A percentile compares a stretch with the other conserved stretches of the same genome.
Evolutionary conservation across 2,888 invertebrate species (phyloP).

Genomic region (Eupithecia exiguata): DNA sequence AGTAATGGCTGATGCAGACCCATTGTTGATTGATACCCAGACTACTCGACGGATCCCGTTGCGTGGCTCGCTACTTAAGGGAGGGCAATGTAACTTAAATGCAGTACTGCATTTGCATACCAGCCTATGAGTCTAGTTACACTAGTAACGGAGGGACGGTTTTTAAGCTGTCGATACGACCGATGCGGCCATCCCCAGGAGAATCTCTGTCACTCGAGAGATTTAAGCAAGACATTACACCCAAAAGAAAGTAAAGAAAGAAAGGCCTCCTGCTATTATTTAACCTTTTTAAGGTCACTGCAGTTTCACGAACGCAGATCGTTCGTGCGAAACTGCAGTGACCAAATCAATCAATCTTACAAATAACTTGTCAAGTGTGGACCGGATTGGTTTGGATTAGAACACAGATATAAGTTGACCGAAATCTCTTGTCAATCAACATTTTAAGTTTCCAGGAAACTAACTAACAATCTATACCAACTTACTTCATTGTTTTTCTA

Average conservation of each 20-base stretch:
- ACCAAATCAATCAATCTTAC: too few relatives aligned
- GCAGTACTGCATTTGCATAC: constrained; percentile 8
- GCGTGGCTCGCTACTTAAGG: constrained; percentile 20
- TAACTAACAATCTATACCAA: neutral
- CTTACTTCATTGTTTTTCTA: neutral
- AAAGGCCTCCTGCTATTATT: too few relatives aligned
- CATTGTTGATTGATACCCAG: constrained; percentile 32
- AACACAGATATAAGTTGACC: neutral
- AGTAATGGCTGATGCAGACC: constrained; percentile 25
- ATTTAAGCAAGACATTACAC: neutral
- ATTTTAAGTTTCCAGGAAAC: neutral
- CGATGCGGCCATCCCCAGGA: neutral
- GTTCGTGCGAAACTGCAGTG: too few relatives aligned
- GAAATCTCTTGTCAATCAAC: neutral
- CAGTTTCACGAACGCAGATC: too few relatives aligned
- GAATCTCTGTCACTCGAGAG: too few relatives aligned
- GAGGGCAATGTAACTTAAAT: neutral
- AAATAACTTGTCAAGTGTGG: too few relatives aligned
- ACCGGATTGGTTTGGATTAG: neutral
- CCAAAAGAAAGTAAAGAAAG: too few relatives aligned
- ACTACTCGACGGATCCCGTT: constrained; percentile 18
- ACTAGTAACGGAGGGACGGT: neutral
- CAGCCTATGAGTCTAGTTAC: neutral
- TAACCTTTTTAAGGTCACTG: too few relatives aligned
- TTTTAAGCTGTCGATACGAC: neutral